These are phyloP conservation scores for Nyctibius bracteatus DNA, from an alignment of 2,113 vertebrate species.

Conservation along the genomic window DNA sequence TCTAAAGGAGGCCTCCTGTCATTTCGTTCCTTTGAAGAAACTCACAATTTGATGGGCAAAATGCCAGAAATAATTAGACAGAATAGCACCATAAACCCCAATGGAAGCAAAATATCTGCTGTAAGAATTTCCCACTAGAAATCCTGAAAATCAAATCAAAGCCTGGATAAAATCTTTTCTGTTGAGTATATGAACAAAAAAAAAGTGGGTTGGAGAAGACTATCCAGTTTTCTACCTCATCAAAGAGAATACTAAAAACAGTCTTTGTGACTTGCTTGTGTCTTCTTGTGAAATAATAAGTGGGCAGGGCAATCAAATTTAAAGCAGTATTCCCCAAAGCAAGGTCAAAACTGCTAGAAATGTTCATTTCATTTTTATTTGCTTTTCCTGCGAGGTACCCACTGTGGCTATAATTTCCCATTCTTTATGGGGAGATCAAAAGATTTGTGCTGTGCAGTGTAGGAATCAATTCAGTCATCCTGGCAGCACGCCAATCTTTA, in stretches of 20 bases:
- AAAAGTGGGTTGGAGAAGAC: slow-evolving; percentile 3
- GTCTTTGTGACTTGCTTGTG: slow-evolving; percentile 20
- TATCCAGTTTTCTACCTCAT: slow-evolving; percentile 40
- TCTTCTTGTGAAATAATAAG: slow-evolving; percentile 54
- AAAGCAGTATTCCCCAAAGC: slow-evolving; percentile 59
- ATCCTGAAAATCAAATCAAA: slow-evolving; percentile 69
- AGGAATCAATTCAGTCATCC: slow-evolving; percentile 65
- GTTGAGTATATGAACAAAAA: slow-evolving; percentile 13
- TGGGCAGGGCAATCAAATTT: slow-evolving; percentile 62
- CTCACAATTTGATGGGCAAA: slow-evolving; percentile 75
- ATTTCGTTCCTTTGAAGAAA: slow-evolving; percentile 76
- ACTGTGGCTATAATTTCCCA: slow-evolving; percentile 67
- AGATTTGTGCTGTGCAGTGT: slow-evolving; percentile 65
- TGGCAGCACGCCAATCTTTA: slow-evolving; percentile 68
- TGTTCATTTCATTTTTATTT: slow-evolving; percentile 73
- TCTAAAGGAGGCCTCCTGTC: slow-evolving; percentile 68
- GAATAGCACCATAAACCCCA: slow-evolving; percentile 59
- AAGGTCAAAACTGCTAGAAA: slow-evolving; percentile 64
- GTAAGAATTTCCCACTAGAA: slow-evolving; percentile 70
- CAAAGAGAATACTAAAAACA: slow-evolving; percentile 56
- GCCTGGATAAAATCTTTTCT: slow-evolving; percentile 53
- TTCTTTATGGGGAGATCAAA: slow-evolving; percentile 70
- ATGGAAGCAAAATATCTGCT: slow-evolving; percentile 65
- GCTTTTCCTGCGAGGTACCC: slow-evolving; percentile 67
- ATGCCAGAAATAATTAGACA: slow-evolving; percentile 77